Conservation (phyloP, 2,888 invertebrate species). For the Cacoxenus indagator region DNA sequence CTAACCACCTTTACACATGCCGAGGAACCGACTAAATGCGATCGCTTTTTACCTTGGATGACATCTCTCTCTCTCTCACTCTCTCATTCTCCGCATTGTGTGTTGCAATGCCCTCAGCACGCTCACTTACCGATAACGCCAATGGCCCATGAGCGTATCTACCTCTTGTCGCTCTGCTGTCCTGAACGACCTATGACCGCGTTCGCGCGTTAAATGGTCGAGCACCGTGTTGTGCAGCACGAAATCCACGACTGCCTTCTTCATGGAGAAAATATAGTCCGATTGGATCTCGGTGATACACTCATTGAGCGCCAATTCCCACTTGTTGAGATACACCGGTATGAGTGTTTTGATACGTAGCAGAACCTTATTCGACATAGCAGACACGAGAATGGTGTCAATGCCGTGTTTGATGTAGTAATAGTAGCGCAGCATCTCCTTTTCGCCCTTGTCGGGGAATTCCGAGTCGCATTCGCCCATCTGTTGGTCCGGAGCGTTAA, state of each 20-base stretch:
- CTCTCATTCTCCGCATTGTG: too few relatives aligned
- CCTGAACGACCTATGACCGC: constrained; percentile 27
- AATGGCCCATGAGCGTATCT: constrained; percentile 77
- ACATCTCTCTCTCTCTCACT: neutral
- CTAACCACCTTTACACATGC: too few relatives aligned
- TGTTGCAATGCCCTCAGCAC: too few relatives aligned
- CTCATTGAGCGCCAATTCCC: constrained; percentile 74
- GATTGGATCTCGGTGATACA: constrained; percentile 85
- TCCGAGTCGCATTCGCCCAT: constrained; percentile 44
- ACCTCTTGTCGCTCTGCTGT: constrained; percentile 73
- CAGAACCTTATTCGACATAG: constrained; percentile 82
- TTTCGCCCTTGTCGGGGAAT: constrained; percentile 77
- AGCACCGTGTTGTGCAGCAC: constrained; percentile 82
- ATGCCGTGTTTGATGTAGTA: constrained; percentile 92
- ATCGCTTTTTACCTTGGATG: too few relatives aligned
- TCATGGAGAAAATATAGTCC: constrained; percentile 89
- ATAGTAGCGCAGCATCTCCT: constrained; percentile 84
- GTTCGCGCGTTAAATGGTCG: constrained; percentile 48
- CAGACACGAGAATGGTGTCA: constrained; percentile 89
- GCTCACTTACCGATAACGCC: constrained; percentile 73
- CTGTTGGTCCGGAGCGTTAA: constrained; percentile 41
- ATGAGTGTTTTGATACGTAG: constrained; percentile 78
- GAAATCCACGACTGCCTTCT: constrained; percentile 93
- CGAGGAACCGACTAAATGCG: too few relatives aligned
- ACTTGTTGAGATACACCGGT: constrained; percentile 76